Percentiles rank a stretch among this genome's conserved stretches.
Evolutionary conservation across 2,888 invertebrate species (phyloP).

Genomic region (Malthinus flaveolus): DNA sequence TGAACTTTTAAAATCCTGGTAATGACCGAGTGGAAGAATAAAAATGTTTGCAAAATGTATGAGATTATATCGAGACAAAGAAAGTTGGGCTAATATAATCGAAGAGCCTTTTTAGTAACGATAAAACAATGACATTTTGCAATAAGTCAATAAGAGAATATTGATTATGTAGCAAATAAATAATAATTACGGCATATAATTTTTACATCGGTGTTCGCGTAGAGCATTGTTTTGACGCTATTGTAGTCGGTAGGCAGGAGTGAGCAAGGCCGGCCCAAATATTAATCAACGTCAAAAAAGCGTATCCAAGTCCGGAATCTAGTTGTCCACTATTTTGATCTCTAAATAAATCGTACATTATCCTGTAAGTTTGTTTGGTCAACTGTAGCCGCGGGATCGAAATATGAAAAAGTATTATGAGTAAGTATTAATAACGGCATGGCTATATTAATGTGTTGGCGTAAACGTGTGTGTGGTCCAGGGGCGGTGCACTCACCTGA

Average conservation of each 20-base stretch:
- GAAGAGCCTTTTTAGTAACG: not conserved
- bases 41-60: no score
- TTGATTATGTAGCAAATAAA: constrained; percentile 31
- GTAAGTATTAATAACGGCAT: constrained; percentile 54
- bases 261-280: constrained; percentile 49
- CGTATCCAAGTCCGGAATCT: constrained; percentile 42
- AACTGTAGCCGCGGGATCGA: constrained; percentile 45
- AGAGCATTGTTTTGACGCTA: constrained; percentile 51
- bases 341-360: constrained; percentile 13
- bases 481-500: constrained; percentile 47
- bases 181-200: constrained; percentile 38
- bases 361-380: constrained; percentile 26
- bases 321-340: constrained; percentile 33
- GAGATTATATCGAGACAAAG: no score
- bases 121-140: constrained; percentile 11
- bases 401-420: constrained; percentile 51
- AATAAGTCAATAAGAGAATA: constrained; percentile 21
- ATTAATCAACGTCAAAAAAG: constrained; percentile 53
- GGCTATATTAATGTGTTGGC: constrained; percentile 54
- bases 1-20: no score
- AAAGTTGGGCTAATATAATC: no score
- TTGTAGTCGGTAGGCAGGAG: constrained; percentile 51
- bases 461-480: constrained; percentile 53
- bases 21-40: no score
- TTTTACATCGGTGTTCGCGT: constrained; percentile 38